Percentiles rank a stretch among this genome's conserved stretches.
These are phyloP conservation scores for Podarcis cretensis DNA, from an alignment of 2,113 vertebrate genomes.

Conservation along the genomic window DNA sequence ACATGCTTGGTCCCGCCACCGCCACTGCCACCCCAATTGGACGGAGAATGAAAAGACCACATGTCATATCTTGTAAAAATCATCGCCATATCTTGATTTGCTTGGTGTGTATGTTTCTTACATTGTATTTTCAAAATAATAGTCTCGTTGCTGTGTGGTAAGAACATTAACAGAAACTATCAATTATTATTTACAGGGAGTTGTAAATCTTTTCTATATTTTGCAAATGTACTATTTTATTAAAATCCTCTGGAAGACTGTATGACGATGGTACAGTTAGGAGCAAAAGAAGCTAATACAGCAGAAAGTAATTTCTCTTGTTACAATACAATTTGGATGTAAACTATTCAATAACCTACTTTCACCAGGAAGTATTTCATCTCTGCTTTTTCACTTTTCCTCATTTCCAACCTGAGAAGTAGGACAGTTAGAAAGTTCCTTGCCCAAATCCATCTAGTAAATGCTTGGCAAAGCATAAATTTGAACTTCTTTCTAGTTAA, in stretches of 20 bases:
- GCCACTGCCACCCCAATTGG: too few species aligned
- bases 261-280: neutral
- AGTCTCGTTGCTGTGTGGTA: neutral
- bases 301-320: neutral
- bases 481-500: neutral
- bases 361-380: neutral
- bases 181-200: rapidly evolving
- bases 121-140: slow-evolving; percentile 28
- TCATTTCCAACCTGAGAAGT: neutral
- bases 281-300: neutral
- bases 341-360: neutral
- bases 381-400: neutral
- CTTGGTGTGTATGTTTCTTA: too few species aligned
- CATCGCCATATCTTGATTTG: neutral
- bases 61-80: too few species aligned
- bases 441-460: neutral
- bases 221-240: slow-evolving; percentile 2
- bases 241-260: neutral
- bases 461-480: neutral
- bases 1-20: too few species aligned
- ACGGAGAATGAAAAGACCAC: too few species aligned
- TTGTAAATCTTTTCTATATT: neutral
- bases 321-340: neutral
- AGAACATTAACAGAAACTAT: neutral
- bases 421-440: neutral